These are phyloP conservation scores for Bombycilla garrulus DNA, from an alignment of 2,113 vertebrate genomes.

Conservation along the genomic window DNA sequence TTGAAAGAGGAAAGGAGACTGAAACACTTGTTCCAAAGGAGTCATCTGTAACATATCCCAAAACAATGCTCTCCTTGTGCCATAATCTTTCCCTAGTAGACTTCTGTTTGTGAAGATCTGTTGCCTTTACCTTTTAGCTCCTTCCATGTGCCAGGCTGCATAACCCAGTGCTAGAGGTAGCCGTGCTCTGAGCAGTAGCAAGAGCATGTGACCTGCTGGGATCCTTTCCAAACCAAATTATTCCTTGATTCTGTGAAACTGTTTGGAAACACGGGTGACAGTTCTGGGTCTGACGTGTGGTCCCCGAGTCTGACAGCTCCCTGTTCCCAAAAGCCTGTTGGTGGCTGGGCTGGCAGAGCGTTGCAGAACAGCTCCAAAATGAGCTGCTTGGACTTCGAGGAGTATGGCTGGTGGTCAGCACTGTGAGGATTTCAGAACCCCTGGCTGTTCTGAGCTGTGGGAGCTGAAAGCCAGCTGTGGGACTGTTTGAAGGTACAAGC, in stretches of 20 bases:
- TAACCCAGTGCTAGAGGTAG: not conserved
- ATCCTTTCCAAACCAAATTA: slow-evolving; percentile 38
- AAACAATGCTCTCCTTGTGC: not conserved
- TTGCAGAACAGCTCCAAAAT: not conserved
- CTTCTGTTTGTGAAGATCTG: not conserved
- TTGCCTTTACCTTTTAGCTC: not conserved
- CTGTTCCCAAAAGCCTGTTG: not conserved
- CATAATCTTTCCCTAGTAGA: not conserved
- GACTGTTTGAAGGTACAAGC: not conserved
- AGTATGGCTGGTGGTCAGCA: rapidly evolving
- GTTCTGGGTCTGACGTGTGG: not conserved
- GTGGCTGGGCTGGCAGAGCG: not conserved
- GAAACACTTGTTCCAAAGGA: not conserved
- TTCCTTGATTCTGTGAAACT: slow-evolving; percentile 36
- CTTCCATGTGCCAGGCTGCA: not conserved
- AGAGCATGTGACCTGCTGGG: not conserved
- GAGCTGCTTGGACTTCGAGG: not conserved
- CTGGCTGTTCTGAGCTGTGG: not conserved
- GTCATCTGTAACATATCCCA: not conserved
- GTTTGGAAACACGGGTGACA: slow-evolving; percentile 1
- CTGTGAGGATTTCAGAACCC: not conserved
- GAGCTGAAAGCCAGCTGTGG: not conserved
- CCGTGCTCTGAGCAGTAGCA: not conserved
- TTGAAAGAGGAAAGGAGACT: not conserved
- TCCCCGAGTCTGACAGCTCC: not conserved